Conservation (phyloP, 2,797 vertebrate genomes). For the Jordanella pulchra region DNA sequence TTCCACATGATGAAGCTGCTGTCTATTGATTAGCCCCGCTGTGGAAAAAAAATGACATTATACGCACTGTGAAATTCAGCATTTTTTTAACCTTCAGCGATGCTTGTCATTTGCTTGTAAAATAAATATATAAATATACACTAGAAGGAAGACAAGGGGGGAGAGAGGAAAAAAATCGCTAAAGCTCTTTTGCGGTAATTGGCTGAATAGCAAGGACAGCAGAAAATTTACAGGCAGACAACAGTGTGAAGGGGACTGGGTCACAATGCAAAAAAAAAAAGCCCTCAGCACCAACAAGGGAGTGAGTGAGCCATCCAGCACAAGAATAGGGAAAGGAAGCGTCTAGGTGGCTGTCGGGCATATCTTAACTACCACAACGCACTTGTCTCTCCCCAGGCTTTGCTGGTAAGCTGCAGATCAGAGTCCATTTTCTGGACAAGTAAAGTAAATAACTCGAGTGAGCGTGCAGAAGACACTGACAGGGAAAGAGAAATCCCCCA, state of each 20-base stretch:
- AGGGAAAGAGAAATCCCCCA: slow-evolving; percentile 71
- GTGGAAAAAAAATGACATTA: slow-evolving; percentile 74
- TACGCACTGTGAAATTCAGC: slow-evolving; percentile 80
- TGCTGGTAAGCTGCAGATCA: slow-evolving; percentile 74
- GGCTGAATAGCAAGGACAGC: slow-evolving; percentile 87
- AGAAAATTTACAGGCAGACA: slow-evolving; percentile 86
- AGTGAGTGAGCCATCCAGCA: slow-evolving; percentile 45
- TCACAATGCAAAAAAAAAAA: slow-evolving; percentile 77
- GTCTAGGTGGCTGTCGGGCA: slow-evolving; percentile 64
- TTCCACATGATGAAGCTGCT: slow-evolving; percentile 66
- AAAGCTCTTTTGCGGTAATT: slow-evolving; percentile 88
- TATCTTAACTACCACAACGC: slow-evolving; percentile 69
- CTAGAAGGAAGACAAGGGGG: slow-evolving; percentile 60
- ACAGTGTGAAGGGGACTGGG: slow-evolving; percentile 88
- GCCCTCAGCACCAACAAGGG: slow-evolving; percentile 67
- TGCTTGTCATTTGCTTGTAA: slow-evolving; percentile 81
- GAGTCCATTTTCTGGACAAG: slow-evolving; percentile 80
- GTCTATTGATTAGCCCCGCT: slow-evolving; percentile 76
- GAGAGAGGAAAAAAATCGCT: slow-evolving; percentile 77
- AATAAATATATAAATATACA: slow-evolving; percentile 82
- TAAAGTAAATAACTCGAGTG: slow-evolving; percentile 76
- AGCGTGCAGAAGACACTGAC: slow-evolving; percentile 70
- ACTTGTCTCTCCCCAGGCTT: slow-evolving; percentile 65
- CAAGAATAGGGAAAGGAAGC: slow-evolving; percentile 27
- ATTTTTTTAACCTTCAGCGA: slow-evolving; percentile 84